Conservation (phyloP, 2,113 vertebrate genomes). For the Petrocephalus zakoni region DNA sequence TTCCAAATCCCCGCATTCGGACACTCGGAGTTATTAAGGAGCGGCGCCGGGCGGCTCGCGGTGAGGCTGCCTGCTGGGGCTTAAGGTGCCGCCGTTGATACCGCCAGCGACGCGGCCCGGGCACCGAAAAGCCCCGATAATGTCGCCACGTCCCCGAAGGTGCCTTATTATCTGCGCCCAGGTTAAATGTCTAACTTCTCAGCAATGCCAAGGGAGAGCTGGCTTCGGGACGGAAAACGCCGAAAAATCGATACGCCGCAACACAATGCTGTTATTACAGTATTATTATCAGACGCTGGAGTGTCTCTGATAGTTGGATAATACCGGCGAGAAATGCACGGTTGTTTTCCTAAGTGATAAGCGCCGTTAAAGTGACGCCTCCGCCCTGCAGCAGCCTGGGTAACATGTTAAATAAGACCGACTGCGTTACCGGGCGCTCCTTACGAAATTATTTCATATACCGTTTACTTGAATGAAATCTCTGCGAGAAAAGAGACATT, state of each 20-base stretch:
- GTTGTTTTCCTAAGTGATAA: background rate
- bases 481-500: background rate
- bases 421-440: background rate
- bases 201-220: background rate
- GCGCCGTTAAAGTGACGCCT: background rate
- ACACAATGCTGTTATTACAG: background rate
- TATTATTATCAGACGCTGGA: background rate
- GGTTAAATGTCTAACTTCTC: background rate
- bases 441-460: background rate
- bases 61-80: constrained; percentile 10
- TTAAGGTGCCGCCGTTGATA: constrained; percentile 9
- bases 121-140: constrained; percentile 10
- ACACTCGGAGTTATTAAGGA: constrained; percentile 17
- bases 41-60: background rate
- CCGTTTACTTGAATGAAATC: background rate
- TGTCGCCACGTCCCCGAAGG: background rate
- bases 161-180: background rate
- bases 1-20: constrained; percentile 17
- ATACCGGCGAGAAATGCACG: background rate
- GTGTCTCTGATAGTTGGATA: background rate
- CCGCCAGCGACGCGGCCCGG: background rate
- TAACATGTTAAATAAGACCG: background rate
- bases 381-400: background rate
- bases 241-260: background rate
- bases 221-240: background rate